A percentile compares a stretch with the other conserved stretches of the same genome.
Evolutionary conservation across 2,797 vertebrate genomes (phyloP).

Genomic region (Coreius guichenoti): DNA sequence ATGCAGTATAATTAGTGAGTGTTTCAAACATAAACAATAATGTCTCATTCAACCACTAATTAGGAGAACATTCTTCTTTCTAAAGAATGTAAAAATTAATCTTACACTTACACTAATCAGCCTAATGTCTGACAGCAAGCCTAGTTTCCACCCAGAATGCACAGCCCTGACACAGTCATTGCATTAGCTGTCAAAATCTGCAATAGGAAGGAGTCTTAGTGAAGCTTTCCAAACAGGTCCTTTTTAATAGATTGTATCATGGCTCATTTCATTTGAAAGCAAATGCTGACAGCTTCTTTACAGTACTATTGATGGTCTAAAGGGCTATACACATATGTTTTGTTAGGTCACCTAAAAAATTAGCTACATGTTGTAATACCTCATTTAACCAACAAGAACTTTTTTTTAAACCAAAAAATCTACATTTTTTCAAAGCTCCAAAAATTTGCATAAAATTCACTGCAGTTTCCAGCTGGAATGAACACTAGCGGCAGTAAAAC

Average conservation of each 20-base stretch:
- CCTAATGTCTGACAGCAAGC: background rate
- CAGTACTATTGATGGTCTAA: background rate
- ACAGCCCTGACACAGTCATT: background rate
- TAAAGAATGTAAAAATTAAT: background rate
- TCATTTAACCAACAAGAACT: background rate
- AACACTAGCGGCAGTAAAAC: background rate
- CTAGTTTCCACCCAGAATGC: conserved; percentile 5
- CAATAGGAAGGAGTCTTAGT: background rate
- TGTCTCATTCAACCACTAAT: conserved; percentile 4
- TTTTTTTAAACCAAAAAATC: no score
- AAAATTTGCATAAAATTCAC: background rate
- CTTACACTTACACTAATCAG: background rate
- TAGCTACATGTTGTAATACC: background rate
- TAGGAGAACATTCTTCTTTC: background rate
- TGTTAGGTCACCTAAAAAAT: background rate
- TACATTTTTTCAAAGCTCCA: background rate
- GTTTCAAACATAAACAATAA: conserved; percentile 18
- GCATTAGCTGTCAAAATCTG: conserved; percentile 13
- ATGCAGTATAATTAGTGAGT: conserved; percentile 2
- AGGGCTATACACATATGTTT: background rate
- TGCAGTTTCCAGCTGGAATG: background rate
- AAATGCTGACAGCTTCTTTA: background rate
- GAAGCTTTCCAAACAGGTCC: conserved; percentile 27
- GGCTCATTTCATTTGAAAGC: conserved; percentile 54
- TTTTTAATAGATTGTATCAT: conserved; percentile 57